phyloP scores from a whole-genome alignment of 2,888 invertebrate species.

The Eremobia ochroleuca region DNA sequence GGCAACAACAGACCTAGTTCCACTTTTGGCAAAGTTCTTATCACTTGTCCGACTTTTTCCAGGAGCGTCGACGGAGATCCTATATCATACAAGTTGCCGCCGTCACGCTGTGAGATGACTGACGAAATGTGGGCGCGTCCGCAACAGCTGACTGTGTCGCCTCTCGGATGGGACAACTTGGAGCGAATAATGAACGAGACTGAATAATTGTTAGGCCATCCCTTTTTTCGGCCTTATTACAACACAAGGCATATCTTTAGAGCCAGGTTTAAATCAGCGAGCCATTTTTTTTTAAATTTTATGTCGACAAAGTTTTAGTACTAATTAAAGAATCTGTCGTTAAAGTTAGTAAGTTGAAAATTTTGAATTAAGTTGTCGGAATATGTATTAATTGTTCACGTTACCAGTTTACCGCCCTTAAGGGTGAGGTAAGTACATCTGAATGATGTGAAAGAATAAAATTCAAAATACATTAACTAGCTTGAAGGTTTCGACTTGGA shows the following conservation, averaged over 20 bases:
- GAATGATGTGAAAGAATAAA: no score
- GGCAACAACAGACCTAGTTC: neutral
- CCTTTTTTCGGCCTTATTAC: neutral
- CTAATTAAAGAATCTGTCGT: neutral
- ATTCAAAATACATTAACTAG: neutral
- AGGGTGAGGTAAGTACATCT: no score
- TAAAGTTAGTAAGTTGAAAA: neutral
- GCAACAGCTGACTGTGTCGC: constrained; percentile 77
- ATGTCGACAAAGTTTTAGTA: neutral
- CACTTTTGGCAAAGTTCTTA: neutral
- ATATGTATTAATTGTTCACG: no score
- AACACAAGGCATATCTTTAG: neutral
- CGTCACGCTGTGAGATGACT: constrained; percentile 81
- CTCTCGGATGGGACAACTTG: constrained; percentile 74
- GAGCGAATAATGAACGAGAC: constrained; percentile 56
- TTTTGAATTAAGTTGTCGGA: no score
- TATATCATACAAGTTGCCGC: constrained; percentile 86
- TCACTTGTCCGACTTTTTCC: constrained; percentile 44
- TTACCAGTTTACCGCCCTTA: no score
- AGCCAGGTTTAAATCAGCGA: neutral
- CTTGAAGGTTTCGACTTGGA: neutral
- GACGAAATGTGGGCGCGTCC: constrained; percentile 85
- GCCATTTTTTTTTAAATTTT: neutral
- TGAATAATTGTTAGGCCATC: constrained; percentile 20
- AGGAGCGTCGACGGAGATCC: constrained; percentile 86